Conservation (phyloP, 2,888 invertebrate genomes). For the Anthrax anthrax region DNA sequence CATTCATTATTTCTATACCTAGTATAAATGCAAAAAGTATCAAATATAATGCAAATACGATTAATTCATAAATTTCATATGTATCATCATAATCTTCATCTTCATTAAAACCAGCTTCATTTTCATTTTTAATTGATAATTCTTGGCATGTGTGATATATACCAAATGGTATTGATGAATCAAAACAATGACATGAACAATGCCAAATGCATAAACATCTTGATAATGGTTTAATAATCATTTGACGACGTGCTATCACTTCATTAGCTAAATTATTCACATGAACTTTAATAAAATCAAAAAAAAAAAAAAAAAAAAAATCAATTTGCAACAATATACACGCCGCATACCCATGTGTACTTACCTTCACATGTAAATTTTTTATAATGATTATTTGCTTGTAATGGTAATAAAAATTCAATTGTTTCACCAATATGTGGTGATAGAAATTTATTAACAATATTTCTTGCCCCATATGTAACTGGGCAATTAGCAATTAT, state of each 20-base stretch:
- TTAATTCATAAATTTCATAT: constrained; percentile 5
- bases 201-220: constrained; percentile 28
- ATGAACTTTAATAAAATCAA: background rate
- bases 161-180: constrained; percentile 17
- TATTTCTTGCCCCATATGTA: constrained; percentile 14
- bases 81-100: constrained; percentile 2
- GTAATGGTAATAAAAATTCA: constrained; percentile 21
- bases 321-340: background rate
- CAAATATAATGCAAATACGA: constrained; percentile 9
- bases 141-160: constrained; percentile 19
- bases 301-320: background rate
- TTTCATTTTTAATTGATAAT: constrained; percentile 13
- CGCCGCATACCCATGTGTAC: background rate
- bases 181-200: constrained; percentile 24
- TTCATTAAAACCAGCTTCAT: constrained; percentile 19
- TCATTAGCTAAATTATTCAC: constrained; percentile 2
- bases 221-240: constrained; percentile 18
- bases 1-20: constrained; percentile 11
- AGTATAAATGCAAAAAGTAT: constrained; percentile 15
- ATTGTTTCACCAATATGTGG: constrained; percentile 20
- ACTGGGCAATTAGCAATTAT: constrained; percentile 19
- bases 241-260: constrained; percentile 16
- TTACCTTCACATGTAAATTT: constrained; percentile 19
- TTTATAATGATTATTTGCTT: constrained; percentile 12
- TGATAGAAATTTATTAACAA: constrained; percentile 16